A percentile compares a stretch with the other conserved stretches of the same genome.
Evolutionary conservation across 2,888 invertebrate genomes (phyloP).

Genomic region (Plagodis dolabraria): DNA sequence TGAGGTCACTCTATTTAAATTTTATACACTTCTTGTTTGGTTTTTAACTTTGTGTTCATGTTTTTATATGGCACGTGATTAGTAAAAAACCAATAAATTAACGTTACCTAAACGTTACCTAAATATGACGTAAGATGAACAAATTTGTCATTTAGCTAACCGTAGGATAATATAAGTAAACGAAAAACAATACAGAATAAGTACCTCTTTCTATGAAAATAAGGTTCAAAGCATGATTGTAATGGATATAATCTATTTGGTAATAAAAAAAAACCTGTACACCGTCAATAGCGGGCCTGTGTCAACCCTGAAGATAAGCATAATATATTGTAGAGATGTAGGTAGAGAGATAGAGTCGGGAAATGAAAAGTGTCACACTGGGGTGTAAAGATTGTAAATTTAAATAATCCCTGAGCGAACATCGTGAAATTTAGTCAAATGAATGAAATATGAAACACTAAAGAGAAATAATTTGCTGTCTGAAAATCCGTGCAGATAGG

Average conservation of each 20-base stretch:
- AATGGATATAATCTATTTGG: slow-evolving; percentile 17
- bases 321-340: slow-evolving; percentile 44
- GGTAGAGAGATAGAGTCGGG: slow-evolving; percentile 12
- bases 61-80: not conserved
- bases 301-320: slow-evolving; percentile 43
- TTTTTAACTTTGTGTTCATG: slow-evolving; percentile 7
- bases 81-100: not conserved
- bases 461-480: not conserved
- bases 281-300: slow-evolving; percentile 35
- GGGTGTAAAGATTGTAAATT: slow-evolving; percentile 10
- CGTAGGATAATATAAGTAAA: too few species aligned
- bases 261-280: slow-evolving; percentile 40
- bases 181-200: too few species aligned
- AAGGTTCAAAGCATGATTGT: slow-evolving; percentile 1
- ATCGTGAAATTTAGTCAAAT: not conserved
- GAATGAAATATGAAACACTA: not conserved
- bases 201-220: not conserved
- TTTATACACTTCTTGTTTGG: slow-evolving; percentile 18
- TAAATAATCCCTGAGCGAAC: slow-evolving; percentile 9
- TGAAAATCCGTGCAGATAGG: too few species aligned
- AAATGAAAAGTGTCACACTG: slow-evolving; percentile 14
- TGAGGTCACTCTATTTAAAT: slow-evolving; percentile 35
- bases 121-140: slow-evolving; percentile 1
- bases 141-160: not conserved
- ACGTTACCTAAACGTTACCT: slow-evolving; percentile 1